Evolutionary conservation across 2,888 invertebrate species (phyloP).

Genomic region (Pantelozetes paolii): DNA sequence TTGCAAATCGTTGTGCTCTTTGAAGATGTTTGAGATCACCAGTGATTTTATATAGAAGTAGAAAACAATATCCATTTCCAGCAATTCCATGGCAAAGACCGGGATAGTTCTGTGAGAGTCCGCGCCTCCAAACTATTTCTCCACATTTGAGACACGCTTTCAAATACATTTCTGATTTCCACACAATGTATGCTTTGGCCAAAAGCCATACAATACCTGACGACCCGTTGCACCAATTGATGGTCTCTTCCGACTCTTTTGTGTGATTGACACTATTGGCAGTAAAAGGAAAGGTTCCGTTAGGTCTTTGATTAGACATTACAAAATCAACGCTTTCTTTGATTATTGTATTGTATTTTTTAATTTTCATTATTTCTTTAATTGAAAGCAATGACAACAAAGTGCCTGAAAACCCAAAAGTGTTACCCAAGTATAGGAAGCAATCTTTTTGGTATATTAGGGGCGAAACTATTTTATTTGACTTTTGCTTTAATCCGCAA

Average conservation of each 20-base stretch:
- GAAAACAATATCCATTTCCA: constrained; percentile 70
- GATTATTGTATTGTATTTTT: constrained; percentile 60
- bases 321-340: constrained; percentile 65
- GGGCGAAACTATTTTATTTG: not conserved
- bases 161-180: constrained; percentile 68
- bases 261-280: constrained; percentile 64
- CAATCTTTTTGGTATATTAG: not conserved
- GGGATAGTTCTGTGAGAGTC: constrained; percentile 77
- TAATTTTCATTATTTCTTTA: constrained; percentile 59
- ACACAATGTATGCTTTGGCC: constrained; percentile 72
- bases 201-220: constrained; percentile 72
- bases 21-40: constrained; percentile 66
- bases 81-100: constrained; percentile 74
- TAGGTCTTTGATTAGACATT: constrained; percentile 62
- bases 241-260: constrained; percentile 61
- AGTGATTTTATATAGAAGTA: constrained; percentile 70
- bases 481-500: not conserved
- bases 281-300: constrained; percentile 72
- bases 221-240: constrained; percentile 89
- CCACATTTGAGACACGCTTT: constrained; percentile 65
- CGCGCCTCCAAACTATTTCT: constrained; percentile 75
- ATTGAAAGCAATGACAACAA: constrained; percentile 63
- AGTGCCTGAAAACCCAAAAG: constrained; percentile 63
- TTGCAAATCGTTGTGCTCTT: constrained; percentile 69
- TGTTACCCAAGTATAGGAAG: constrained; percentile 55